These are phyloP conservation scores for Synanceia verrucosa DNA, from an alignment of 2,797 vertebrate genomes.

Conservation along the genomic window DNA sequence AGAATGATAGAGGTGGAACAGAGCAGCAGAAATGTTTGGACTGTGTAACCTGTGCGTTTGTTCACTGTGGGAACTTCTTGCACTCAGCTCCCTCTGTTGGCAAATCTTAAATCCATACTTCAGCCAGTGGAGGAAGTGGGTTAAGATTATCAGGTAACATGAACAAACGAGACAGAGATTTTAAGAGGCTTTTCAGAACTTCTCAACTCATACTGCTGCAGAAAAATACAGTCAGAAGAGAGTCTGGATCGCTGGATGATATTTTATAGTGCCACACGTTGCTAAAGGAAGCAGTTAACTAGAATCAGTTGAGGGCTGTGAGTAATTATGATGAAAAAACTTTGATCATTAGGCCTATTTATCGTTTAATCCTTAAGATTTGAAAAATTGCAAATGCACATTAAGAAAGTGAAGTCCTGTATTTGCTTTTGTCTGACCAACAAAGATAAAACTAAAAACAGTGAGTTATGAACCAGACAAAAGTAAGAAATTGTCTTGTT, in stretches of 20 bases:
- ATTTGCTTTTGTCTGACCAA: background rate
- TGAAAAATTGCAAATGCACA: background rate
- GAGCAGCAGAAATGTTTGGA: background rate
- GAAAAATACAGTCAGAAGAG: fast-evolving
- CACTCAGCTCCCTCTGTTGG: conserved; percentile 60
- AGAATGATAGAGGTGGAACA: background rate
- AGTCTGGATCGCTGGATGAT: background rate
- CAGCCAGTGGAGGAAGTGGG: background rate
- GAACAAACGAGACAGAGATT: background rate
- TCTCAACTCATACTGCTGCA: background rate
- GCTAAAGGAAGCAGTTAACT: background rate
- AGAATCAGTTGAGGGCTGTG: background rate
- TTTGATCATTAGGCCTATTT: background rate
- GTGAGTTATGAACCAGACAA: background rate
- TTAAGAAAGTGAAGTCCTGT: background rate
- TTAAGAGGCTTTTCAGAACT: background rate
- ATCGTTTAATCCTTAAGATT: background rate
- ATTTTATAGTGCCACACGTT: background rate
- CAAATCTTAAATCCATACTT: background rate
- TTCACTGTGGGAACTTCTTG: background rate
- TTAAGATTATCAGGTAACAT: background rate
- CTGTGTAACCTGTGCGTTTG: background rate
- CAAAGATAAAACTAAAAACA: background rate
- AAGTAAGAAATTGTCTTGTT: background rate
- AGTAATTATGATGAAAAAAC: background rate